Base-by-base conservation (phyloP, 2,113 vertebrate species). In the Melanostigma gelatinosum region DNA sequence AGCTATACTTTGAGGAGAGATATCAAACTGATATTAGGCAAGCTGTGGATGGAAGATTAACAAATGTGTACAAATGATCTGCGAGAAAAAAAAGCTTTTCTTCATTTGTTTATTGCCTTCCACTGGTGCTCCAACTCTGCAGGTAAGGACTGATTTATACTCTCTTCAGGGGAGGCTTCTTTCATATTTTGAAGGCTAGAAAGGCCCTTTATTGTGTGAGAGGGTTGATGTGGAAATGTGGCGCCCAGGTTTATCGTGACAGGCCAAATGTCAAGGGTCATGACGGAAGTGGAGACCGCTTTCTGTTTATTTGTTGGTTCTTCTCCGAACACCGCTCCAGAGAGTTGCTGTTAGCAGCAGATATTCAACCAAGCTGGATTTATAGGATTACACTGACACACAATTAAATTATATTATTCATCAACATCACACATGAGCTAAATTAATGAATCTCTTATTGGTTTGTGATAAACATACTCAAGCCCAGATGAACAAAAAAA, bases 201-300 rank as follows among this genome's bases (percentile, higher is more conserved):
- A 34, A 77, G 73, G 27, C 55, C 62, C 10, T 50, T 40, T 72
- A 32, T 67, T 74, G 38, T 66, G 66, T 66, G 10, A 77, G 38
- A 27, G 22, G 29, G 24, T 4, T 70, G 29, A 57, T 75, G 32
- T 48, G 13, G 22, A 24, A 60, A 61, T n/a, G 34, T 72, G 24
- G 24, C 20, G 0, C 46, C 57, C 8, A 36, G 6, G 0, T 72
- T 57, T 61, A 40, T 18, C 44, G 24, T 38, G 42, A 44, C 54
- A 65, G 44, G 54, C 22, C 42, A 46, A 48, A 71, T 65, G 29
- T 52, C 66, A 58, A 58, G 61, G 9, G 16, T 3, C 38, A 58
- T 38, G 12, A 52, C n/a, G n/a, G 20, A 77, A 65, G 18, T 13
- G 50, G 48, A 64, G 27, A 58, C 27, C 29, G 61, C 18, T 40